Evolutionary conservation across 2,888 invertebrate genomes (phyloP).

Genomic region (Heteromyza rotundicornis): DNA sequence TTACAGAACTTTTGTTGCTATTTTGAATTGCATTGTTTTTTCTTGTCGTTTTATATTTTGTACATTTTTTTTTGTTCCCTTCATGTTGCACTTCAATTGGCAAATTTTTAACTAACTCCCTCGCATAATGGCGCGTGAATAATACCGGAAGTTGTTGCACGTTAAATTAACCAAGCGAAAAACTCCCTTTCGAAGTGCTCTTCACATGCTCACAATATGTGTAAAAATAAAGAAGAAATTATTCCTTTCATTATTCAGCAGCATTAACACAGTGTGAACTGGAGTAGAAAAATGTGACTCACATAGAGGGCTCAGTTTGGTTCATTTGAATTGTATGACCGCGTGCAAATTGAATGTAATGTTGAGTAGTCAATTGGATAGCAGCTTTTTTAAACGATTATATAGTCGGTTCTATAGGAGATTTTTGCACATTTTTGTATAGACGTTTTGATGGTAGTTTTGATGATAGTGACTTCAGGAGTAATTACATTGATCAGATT

Average conservation of each 20-base stretch:
- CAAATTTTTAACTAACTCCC: conserved; percentile 28
- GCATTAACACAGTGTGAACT: conserved; percentile 19
- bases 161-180: background rate
- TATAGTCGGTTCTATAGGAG: no score
- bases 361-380: conserved; percentile 10
- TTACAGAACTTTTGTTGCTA: background rate
- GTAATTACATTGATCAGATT: no score
- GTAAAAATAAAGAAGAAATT: background rate
- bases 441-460: no score
- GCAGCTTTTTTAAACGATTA: no score
- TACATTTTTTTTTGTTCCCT: background rate
- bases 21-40: no score
- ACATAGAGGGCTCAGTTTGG: conserved; percentile 8
- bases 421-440: no score
- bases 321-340: conserved; percentile 15
- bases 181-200: background rate
- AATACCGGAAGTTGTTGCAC: conserved; percentile 47
- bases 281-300: conserved; percentile 28
- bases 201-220: no score
- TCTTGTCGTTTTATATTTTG: background rate
- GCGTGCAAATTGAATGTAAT: conserved; percentile 14
- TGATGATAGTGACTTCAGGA: no score
- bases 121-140: conserved; percentile 25
- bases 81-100: conserved; percentile 25
- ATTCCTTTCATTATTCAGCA: background rate